These are phyloP conservation scores for Phataginus tricuspis DNA, from an alignment of 2,797 vertebrate species.

Conservation along the genomic window DNA sequence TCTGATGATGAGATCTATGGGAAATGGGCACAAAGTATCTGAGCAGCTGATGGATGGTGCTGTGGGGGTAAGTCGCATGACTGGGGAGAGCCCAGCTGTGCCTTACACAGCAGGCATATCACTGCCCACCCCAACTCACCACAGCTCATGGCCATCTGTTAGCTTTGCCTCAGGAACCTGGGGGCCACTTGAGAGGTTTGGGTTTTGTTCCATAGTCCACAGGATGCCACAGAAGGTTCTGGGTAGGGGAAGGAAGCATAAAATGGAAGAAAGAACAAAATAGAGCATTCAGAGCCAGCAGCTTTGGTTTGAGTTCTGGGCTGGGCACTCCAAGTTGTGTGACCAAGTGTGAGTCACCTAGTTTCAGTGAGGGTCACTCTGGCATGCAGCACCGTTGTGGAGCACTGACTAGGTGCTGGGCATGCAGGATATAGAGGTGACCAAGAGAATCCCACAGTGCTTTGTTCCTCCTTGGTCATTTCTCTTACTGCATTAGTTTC, in stretches of 20 bases:
- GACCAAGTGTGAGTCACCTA: background rate
- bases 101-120: background rate
- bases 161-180: background rate
- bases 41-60: constrained; percentile 58
- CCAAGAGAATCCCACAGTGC: background rate
- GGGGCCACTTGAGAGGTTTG: background rate
- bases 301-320: background rate
- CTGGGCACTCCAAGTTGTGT: background rate
- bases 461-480: too few relatives aligned
- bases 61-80: constrained; percentile 62
- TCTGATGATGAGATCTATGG: constrained; percentile 40
- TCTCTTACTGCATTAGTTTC: background rate
- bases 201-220: background rate
- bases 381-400: background rate
- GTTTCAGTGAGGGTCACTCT: background rate
- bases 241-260: background rate
- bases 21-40: constrained; percentile 34
- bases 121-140: background rate
- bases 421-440: rapidly evolving
- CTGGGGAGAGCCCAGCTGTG: background rate
- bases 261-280: background rate
- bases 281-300: background rate
- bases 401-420: background rate
- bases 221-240: background rate
- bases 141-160: rapidly evolving